Conservation (phyloP, 2,888 invertebrate genomes). For the Hydropsyche betteni region DNA sequence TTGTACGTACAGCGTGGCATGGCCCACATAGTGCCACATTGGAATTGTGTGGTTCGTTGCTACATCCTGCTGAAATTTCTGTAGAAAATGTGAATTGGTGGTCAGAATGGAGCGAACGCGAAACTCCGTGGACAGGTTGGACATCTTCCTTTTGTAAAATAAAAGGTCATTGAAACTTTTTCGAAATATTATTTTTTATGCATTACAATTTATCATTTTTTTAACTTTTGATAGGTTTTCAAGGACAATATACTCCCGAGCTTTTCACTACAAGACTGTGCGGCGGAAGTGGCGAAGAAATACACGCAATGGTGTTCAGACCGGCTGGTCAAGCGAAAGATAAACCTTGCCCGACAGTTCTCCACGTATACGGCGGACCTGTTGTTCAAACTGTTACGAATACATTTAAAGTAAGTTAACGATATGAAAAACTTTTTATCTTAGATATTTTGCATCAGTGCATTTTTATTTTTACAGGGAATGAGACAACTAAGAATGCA, state of each 20-base stretch:
- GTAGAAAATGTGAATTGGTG: constrained; percentile 47
- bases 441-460: neutral
- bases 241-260: constrained; percentile 55
- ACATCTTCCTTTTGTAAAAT: neutral
- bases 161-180: constrained; percentile 3
- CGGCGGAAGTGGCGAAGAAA: constrained; percentile 60
- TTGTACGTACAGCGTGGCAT: constrained; percentile 86
- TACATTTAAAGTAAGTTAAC: constrained; percentile 79
- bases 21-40: constrained; percentile 76
- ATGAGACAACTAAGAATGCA: constrained; percentile 92
- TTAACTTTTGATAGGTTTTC: constrained; percentile 15
- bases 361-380: constrained; percentile 98
- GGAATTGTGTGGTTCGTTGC: constrained; percentile 12
- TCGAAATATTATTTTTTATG: neutral
- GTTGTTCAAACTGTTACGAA: constrained; percentile 98
- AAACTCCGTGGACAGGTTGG: constrained; percentile 57
- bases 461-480: constrained; percentile 66
- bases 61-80: constrained; percentile 34
- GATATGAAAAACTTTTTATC: neutral
- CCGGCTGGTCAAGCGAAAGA: constrained; percentile 68
- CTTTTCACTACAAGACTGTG: constrained; percentile 60
- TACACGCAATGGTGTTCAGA: constrained; percentile 91
- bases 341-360: constrained; percentile 86
- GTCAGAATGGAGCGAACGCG: constrained; percentile 62
- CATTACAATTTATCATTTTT: neutral